Evolutionary conservation across 2,113 vertebrate genomes (phyloP).

Genomic region (Elephantulus edwardii): DNA sequence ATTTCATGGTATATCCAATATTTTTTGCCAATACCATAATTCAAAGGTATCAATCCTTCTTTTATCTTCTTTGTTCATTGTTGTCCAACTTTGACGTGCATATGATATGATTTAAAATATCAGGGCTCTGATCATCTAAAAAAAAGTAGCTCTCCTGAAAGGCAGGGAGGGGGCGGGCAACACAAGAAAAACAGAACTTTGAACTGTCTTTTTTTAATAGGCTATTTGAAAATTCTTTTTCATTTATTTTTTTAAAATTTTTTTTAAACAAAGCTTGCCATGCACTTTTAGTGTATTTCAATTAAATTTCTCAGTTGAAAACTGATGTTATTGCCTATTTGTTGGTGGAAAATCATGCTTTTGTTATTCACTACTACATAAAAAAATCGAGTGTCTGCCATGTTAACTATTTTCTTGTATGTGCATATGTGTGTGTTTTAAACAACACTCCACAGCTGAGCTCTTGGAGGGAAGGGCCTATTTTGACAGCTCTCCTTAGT

Average conservation of each 20-base stretch:
- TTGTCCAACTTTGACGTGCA: no score
- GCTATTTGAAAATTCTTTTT: background rate
- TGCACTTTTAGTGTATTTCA: background rate
- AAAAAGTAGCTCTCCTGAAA: background rate
- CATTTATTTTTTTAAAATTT: background rate
- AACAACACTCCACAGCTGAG: constrained; percentile 64
- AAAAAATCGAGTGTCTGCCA: background rate
- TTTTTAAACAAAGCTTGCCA: background rate
- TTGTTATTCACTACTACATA: background rate
- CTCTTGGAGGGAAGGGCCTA: constrained; percentile 68
- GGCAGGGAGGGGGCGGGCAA: no score
- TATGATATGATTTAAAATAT: no score
- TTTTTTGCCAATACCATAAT: no score
- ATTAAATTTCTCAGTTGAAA: background rate
- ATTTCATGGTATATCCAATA: no score
- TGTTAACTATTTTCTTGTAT: background rate
- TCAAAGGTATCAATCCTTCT: no score
- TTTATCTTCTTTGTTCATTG: no score
- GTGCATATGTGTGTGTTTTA: constrained; percentile 46
- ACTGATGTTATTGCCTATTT: background rate
- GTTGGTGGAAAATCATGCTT: constrained; percentile 37
- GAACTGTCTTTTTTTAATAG: background rate
- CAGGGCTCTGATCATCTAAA: no score
- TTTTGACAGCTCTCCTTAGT: constrained; percentile 77
- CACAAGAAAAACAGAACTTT: background rate